A percentile compares a stretch with the other conserved stretches of the same genome.
These are phyloP conservation scores for Melieria picta DNA, from an alignment of 2,888 invertebrate species.

Conservation along the genomic window DNA sequence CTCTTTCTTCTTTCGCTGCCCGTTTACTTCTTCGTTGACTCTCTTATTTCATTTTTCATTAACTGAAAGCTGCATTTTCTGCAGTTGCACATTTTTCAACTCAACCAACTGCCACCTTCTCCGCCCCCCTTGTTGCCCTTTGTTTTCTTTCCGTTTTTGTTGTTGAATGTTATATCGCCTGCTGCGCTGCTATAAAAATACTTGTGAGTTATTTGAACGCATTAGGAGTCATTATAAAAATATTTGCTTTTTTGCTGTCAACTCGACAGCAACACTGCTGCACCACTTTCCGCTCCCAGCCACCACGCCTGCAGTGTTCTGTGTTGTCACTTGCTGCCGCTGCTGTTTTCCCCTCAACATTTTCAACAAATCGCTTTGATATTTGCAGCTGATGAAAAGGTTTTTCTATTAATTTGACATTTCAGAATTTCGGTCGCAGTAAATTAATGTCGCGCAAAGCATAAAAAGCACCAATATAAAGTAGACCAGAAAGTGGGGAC, in stretches of 20 bases:
- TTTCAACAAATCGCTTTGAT: neutral
- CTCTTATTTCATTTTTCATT: neutral
- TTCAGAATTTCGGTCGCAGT: neutral
- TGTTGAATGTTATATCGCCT: too few species aligned
- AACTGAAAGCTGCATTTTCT: constrained; percentile 3
- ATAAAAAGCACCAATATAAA: neutral
- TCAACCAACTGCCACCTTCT: neutral
- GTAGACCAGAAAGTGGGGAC: too few species aligned
- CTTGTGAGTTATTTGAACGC: constrained; percentile 30
- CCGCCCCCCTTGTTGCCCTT: neutral
- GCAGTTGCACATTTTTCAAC: constrained; percentile 17
- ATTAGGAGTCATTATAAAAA: constrained; percentile 31
- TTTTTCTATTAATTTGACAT: constrained; percentile 3
- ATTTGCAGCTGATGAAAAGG: neutral
- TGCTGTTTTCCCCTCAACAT: neutral
- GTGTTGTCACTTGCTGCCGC: neutral
- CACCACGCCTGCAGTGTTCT: neutral
- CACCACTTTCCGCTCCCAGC: neutral
- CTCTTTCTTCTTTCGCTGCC: neutral
- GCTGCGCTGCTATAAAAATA: neutral
- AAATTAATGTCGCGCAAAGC: neutral
- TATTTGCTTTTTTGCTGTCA: constrained; percentile 16
- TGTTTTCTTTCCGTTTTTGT: neutral
- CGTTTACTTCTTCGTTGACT: neutral
- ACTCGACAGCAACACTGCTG: neutral